Evolutionary conservation across 2,888 invertebrate species (phyloP).

Genomic region (Esperia sulphurella): DNA sequence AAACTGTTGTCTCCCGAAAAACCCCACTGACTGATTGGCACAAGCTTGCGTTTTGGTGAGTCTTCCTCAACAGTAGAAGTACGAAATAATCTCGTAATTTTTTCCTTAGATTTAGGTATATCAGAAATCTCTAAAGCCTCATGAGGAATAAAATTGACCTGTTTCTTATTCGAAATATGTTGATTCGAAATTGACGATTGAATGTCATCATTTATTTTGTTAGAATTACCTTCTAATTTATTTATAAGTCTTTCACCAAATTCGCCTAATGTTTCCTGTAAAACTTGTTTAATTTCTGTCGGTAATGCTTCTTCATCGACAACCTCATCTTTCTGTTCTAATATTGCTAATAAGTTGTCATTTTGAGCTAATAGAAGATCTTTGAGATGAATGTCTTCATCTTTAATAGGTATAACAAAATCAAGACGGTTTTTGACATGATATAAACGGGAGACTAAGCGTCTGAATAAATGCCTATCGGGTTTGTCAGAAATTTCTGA

Average conservation of each 20-base stretch:
- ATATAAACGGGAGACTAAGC: not conserved
- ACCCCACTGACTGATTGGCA: slow-evolving; percentile 9
- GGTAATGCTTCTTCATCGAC: not conserved
- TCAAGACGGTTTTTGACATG: slow-evolving; percentile 3
- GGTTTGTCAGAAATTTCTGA: not conserved
- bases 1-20: slow-evolving; percentile 1
- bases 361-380: not conserved
- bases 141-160: not conserved
- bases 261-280: not conserved
- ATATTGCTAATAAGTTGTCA: not conserved
- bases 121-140: not conserved
- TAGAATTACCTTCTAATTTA: not conserved
- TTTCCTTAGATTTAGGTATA: not conserved
- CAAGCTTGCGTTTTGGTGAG: not conserved
- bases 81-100: not conserved
- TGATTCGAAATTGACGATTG: too few species aligned
- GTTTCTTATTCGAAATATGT: too few species aligned
- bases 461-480: not conserved
- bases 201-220: too few species aligned
- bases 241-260: not conserved
- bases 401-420: not conserved
- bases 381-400: not conserved
- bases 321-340: not conserved
- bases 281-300: not conserved
- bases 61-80: not conserved